A percentile compares a stretch with the other conserved stretches of the same genome.
phyloP scores from a whole-genome alignment of 2,113 vertebrate species.

The Montifringilla adamsi region DNA sequence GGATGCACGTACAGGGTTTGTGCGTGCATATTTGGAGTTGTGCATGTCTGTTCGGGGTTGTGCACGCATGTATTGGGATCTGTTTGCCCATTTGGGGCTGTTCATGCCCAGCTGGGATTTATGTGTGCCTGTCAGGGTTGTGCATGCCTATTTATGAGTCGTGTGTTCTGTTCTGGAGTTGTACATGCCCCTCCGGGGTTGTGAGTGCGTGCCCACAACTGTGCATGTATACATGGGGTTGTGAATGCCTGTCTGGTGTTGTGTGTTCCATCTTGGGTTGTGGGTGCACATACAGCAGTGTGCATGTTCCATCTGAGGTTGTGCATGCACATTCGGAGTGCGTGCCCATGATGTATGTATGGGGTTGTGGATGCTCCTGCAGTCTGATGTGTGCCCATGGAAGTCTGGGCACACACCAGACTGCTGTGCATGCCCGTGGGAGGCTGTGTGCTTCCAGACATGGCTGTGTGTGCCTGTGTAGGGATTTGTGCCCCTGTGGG shows the following conservation, averaged over 20 bases:
- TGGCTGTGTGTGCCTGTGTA: not conserved
- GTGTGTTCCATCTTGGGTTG: not conserved
- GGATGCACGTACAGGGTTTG: accelerated
- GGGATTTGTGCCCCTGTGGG: not conserved
- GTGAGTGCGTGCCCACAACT: not conserved
- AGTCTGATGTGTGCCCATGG: too few relatives aligned
- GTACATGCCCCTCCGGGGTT: not conserved
- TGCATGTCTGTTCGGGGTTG: not conserved
- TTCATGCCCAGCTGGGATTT: accelerated
- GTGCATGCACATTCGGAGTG: not conserved
- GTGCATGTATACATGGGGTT: accelerated
- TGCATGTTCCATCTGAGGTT: not conserved
- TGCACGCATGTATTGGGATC: accelerated
- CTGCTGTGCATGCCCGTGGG: accelerated
- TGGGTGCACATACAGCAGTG: not conserved
- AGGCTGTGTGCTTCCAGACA: accelerated
- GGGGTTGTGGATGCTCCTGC: not conserved
- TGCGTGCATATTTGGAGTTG: accelerated
- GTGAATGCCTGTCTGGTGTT: not conserved
- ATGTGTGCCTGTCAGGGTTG: not conserved
- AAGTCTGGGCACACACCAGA: not conserved
- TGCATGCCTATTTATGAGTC: not conserved
- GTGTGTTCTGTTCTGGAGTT: not conserved
- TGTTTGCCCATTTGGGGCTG: accelerated
- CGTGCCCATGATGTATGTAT: accelerated